Evolutionary conservation across 2,797 vertebrate species (phyloP).

Genomic region (Buphagus erythrorhynchus): DNA sequence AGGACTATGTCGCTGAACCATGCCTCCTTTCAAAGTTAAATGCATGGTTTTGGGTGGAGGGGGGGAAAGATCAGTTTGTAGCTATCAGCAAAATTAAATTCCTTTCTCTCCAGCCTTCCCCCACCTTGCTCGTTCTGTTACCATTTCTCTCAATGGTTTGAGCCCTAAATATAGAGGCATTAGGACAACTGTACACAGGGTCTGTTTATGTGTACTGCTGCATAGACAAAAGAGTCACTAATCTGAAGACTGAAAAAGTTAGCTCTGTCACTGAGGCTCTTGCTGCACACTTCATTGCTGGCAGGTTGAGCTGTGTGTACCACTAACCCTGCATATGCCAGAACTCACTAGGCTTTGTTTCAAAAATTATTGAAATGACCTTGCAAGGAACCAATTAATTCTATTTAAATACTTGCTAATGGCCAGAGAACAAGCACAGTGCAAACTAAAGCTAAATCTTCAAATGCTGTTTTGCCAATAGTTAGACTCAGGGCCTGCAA

Average conservation of each 20-base stretch:
- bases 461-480: slow-evolving; percentile 41
- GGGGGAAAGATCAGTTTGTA: not conserved
- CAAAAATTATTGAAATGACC: not conserved
- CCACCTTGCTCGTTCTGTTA: fast-evolving
- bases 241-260: not conserved
- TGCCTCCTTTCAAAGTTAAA: not conserved
- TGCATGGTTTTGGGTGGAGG: not conserved
- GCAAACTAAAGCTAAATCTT: not conserved
- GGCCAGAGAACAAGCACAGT: not conserved
- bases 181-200: not conserved
- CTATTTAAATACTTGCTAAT: slow-evolving; percentile 26
- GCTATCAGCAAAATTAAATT: not conserved
- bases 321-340: not conserved
- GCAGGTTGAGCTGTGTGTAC: not conserved
- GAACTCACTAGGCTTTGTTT: not conserved
- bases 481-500: not conserved
- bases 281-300: not conserved
- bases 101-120: not conserved
- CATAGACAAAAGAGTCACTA: not conserved
- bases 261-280: not conserved
- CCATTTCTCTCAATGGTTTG: not conserved
- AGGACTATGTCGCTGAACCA: not conserved
- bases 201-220: not conserved
- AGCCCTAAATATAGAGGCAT: not conserved
- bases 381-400: slow-evolving; percentile 12